These are phyloP conservation scores for Bucco capensis DNA, from an alignment of 2,113 vertebrate genomes.

Conservation along the genomic window DNA sequence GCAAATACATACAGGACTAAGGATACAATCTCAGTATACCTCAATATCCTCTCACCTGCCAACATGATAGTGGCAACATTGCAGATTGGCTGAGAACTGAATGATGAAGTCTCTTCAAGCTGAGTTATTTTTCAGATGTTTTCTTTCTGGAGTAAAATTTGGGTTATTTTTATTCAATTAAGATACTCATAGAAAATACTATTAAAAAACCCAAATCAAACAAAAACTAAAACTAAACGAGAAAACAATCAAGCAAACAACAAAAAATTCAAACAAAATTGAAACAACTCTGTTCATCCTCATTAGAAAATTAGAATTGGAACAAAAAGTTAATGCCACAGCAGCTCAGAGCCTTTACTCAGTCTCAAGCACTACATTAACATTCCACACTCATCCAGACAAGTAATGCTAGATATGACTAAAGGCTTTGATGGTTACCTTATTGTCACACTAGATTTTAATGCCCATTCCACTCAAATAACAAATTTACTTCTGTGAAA, in stretches of 20 bases:
- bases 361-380: rapidly evolving
- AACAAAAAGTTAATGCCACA: neutral
- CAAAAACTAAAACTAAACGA: neutral
- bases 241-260: neutral
- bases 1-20: neutral
- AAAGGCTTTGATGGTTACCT: neutral
- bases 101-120: neutral
- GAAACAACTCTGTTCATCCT: neutral
- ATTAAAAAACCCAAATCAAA: neutral
- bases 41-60: too few relatives aligned
- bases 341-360: neutral
- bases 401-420: neutral
- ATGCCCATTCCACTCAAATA: neutral
- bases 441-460: neutral
- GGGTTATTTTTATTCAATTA: neutral
- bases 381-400: neutral
- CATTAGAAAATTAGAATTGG: neutral
- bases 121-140: neutral
- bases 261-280: rapidly evolving
- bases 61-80: too few relatives aligned
- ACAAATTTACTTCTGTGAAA: neutral
- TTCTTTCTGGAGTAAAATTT: neutral
- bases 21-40: neutral
- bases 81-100: neutral
- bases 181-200: neutral